A percentile compares a stretch with the other conserved stretches of the same genome.
These are phyloP conservation scores for Tenthredo scrophulariae DNA, from an alignment of 2,888 invertebrate species.

Conservation along the genomic window DNA sequence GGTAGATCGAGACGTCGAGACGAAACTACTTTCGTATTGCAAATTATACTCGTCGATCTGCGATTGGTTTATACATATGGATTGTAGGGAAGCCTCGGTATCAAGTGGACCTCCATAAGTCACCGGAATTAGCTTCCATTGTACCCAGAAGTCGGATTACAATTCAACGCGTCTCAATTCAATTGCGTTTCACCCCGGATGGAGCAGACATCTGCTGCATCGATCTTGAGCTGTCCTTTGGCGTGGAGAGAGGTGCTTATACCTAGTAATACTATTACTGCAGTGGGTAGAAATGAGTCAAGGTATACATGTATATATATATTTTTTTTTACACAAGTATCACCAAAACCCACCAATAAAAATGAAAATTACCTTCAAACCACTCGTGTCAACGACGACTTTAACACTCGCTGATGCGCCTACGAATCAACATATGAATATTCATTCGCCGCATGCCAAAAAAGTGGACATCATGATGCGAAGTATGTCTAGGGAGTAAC, in stretches of 20 bases:
- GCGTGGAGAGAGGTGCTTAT: background rate
- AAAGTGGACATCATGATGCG: conserved; percentile 37
- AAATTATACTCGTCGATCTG: conserved; percentile 16
- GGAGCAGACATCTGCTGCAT: conserved; percentile 34
- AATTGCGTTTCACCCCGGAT: conserved; percentile 31
- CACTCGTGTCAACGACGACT: background rate
- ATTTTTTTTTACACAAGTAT: background rate
- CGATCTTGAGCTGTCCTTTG: conserved; percentile 3
- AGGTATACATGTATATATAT: too few relatives aligned
- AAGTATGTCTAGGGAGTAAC: conserved; percentile 8
- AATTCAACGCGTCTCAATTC: conserved; percentile 57
- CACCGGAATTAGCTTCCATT: conserved; percentile 66
- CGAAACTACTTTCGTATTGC: conserved; percentile 28
- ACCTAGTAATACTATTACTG: background rate
- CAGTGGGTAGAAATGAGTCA: background rate
- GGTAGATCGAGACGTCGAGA: background rate
- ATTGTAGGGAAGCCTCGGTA: conserved; percentile 59
- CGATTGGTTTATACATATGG: conserved; percentile 74
- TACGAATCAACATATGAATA: conserved; percentile 26
- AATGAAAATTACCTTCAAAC: background rate
- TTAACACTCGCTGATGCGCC: background rate
- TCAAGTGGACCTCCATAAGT: conserved; percentile 60
- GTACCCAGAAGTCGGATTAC: conserved; percentile 65
- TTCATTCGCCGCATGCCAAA: background rate
- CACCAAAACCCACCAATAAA: background rate